phyloP scores from a whole-genome alignment of 2,113 vertebrate species.

The Arizona elegans region DNA sequence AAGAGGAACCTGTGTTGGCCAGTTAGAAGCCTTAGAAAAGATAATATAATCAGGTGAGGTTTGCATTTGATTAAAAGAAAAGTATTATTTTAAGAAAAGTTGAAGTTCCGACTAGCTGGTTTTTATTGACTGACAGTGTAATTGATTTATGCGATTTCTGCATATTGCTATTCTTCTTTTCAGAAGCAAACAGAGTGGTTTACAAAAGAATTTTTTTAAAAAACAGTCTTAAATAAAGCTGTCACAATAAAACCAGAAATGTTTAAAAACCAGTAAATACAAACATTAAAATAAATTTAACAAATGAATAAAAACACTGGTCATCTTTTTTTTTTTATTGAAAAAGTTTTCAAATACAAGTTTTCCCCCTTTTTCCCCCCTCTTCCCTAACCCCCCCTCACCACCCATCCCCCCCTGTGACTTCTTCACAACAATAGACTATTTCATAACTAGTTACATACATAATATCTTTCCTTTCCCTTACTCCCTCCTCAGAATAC shows the following conservation, averaged over 20 bases:
- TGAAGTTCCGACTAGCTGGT: background rate
- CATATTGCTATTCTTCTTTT: background rate
- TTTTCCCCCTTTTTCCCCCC: no score
- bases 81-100: background rate
- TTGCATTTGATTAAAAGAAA: background rate
- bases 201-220: background rate
- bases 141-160: background rate
- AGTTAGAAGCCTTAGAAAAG: background rate
- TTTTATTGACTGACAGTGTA: background rate
- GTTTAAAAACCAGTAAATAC: background rate
- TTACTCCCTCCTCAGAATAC: no score
- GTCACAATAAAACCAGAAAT: background rate
- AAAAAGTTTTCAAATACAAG: no score
- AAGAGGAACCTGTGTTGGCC: background rate
- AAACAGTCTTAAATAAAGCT: background rate
- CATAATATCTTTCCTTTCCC: no score
- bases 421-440: no score
- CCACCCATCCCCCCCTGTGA: no score
- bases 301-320: background rate
- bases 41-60: background rate
- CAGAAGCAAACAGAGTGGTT: background rate
- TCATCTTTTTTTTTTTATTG: no score
- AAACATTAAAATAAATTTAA: background rate
- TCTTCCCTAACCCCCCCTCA: no score
- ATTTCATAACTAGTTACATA: no score